Conservation (phyloP, 2,797 vertebrate species). For the Muraenolepis orangiensis region DNA sequence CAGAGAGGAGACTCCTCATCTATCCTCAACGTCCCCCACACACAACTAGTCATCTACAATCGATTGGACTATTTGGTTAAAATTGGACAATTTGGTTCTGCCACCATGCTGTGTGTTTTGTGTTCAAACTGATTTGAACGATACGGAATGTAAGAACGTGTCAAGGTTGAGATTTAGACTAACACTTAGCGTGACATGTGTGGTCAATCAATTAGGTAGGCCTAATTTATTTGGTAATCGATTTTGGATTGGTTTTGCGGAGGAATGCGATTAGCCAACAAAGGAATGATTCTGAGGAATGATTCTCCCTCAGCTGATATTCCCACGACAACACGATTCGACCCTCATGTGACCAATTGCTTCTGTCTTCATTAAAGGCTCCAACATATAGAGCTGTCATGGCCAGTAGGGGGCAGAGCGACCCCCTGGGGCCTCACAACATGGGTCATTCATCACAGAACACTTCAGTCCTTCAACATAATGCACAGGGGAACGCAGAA, state of each 20-base stretch:
- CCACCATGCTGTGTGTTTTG: not conserved
- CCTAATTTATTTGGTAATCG: not conserved
- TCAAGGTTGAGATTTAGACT: not conserved
- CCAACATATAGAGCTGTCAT: slow-evolving; percentile 19
- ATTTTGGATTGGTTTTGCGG: not conserved
- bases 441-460: slow-evolving; percentile 43
- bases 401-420: slow-evolving; percentile 26
- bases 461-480: slow-evolving; percentile 21
- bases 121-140: not conserved
- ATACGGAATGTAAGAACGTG: not conserved
- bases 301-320: slow-evolving; percentile 7
- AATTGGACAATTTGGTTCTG: not conserved
- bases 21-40: not conserved
- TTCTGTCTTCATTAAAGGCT: slow-evolving; percentile 35
- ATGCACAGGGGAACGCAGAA: slow-evolving; percentile 20
- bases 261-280: not conserved
- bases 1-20: too few relatives aligned
- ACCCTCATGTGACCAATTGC: slow-evolving; percentile 1
- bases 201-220: not conserved
- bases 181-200: not conserved
- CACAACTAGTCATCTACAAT: too few relatives aligned
- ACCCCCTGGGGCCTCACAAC: slow-evolving; percentile 33
- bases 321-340: not conserved
- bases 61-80: not conserved
- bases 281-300: not conserved